Evolutionary conservation across 2,888 invertebrate species (phyloP), one percentile per base, ranked within the genome.

Genomic region (Noctuana brunneofusca): DNA sequence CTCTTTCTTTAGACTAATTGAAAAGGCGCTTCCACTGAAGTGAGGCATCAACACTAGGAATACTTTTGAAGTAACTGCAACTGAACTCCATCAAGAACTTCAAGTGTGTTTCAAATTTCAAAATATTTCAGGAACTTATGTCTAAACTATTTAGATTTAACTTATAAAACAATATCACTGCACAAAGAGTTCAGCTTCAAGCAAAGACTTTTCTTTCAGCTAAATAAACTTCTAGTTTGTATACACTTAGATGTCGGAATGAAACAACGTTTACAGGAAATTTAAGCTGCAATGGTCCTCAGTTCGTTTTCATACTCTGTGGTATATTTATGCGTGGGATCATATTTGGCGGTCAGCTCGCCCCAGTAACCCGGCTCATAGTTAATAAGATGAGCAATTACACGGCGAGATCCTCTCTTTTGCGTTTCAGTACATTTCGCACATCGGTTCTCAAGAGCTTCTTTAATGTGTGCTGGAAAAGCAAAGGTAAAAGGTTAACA

Each of bases 331-430:
- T 71, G 68, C 0, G 72, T 64, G 1, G 85, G 81, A 64, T 89
- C 89, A 67, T 83, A 88, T 66, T 87, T 86, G 6, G 66, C 75
- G 32, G 71, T 72, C 27, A 89, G 69, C 35, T 79, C 63, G 4
- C 69, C 65, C 87, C 88, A 89, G 49, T 63, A 70, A 0, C 71
- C 75, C 0, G 64, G 65, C 20, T 87, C 81, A 6, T 85, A 27
- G 63, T 85, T 81, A 65, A 85, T 79, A 8, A 89, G 70, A 65
- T 83, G 76, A 0, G 43, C 46, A 53, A 89, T 74, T 2, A 88
- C 84, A 1, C 66, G 68, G 0, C 78, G 69, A 9, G 79, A 75
- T 0, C 79, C 79, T 0, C 68, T 63, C 3, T 69, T 75, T 62
- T 89, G 89, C 0, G 66, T 67, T 0, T 69, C 65, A 0, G 75